Percentiles rank a stretch among this genome's conserved stretches.
phyloP scores from a whole-genome alignment of 2,888 invertebrate species.

The Machimus rusticus region DNA sequence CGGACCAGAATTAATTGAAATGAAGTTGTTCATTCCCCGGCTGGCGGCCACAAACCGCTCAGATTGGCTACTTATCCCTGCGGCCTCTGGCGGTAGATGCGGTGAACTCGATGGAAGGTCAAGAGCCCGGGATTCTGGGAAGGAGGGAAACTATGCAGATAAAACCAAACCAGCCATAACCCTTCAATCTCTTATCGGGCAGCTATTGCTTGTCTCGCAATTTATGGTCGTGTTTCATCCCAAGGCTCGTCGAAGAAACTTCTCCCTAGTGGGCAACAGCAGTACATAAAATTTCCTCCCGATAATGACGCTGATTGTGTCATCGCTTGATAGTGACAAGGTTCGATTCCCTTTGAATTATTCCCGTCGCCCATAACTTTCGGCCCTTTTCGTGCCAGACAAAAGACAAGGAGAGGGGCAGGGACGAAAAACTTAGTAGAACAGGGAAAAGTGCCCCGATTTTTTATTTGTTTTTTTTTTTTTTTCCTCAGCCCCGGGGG shows the following conservation, averaged over 20 bases:
- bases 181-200: background rate
- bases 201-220: background rate
- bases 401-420: background rate
- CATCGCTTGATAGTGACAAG: background rate
- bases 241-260: background rate
- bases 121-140: background rate
- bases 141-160: background rate
- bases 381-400: background rate
- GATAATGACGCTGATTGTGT: background rate
- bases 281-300: background rate
- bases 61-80: background rate
- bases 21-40: background rate
- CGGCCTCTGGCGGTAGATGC: background rate
- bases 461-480: background rate
- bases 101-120: background rate
- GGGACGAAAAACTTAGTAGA: background rate
- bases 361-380: background rate
- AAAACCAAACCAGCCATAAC: background rate
- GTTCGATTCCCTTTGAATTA: background rate
- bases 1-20: background rate
- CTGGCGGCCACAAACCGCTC: background rate
- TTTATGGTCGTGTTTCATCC: background rate
- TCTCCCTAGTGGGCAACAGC: background rate
- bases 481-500: background rate
- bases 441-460: background rate